These are phyloP conservation scores for Parthenolecanium corni DNA, from an alignment of 2,888 invertebrate genomes.

Conservation along the genomic window DNA sequence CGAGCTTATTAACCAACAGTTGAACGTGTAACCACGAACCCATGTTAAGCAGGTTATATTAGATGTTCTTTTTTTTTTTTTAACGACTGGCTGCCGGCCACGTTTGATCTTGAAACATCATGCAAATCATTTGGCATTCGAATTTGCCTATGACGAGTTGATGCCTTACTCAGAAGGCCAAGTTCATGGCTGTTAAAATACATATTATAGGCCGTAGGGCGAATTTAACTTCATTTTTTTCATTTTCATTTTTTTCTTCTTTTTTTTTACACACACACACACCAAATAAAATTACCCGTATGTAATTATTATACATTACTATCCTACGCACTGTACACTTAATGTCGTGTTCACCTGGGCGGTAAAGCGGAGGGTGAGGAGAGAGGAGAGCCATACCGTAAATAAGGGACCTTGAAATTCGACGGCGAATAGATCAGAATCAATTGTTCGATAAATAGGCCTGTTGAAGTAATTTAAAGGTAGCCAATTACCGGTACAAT, in stretches of 20 bases:
- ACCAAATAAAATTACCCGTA: conserved; percentile 14
- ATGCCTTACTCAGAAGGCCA: conserved; percentile 18
- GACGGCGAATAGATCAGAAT: background rate
- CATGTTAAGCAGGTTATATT: too few species aligned
- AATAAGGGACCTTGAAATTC: background rate
- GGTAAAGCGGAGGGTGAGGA: background rate
- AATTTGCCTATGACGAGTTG: conserved; percentile 10
- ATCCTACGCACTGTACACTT: background rate
- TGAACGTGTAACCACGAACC: too few species aligned
- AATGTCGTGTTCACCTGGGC: background rate
- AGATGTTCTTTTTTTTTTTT: background rate
- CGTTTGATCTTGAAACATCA: conserved; percentile 19
- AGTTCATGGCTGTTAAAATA: conserved; percentile 24
- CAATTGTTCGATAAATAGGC: conserved; percentile 2
- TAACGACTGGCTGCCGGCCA: conserved; percentile 7
- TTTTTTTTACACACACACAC: too few species aligned
- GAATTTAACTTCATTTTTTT: conserved; percentile 9
- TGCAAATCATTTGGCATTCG: conserved; percentile 20
- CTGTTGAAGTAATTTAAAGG: background rate
- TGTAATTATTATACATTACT: conserved; percentile 7
- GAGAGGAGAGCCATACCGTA: background rate
- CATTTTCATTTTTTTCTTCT: too few species aligned
- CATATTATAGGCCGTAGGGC: conserved; percentile 12
- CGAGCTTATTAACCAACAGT: too few species aligned
- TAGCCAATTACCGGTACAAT: background rate